phyloP scores from a whole-genome alignment of 1,140 invertebrate genomes.

The Cyphomyrmex costatus region DNA sequence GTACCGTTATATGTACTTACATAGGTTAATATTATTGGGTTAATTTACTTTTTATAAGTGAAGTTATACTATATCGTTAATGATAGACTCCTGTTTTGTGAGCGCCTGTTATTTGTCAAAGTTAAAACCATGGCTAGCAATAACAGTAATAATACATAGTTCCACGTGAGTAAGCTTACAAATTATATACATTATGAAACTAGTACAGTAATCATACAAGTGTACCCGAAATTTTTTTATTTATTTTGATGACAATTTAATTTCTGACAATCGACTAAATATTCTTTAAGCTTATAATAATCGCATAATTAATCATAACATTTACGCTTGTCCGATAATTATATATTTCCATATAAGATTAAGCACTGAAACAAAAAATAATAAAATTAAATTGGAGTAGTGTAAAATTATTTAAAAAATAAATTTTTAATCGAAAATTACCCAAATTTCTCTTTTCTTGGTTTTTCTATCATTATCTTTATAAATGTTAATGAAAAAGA shows the following conservation, averaged over 20 bases:
- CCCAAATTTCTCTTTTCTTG: too few relatives aligned
- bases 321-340: too few relatives aligned
- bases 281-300: not conserved
- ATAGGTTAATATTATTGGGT: not conserved
- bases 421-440: too few relatives aligned
- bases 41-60: not conserved
- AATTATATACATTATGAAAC: slow-evolving; percentile 34
- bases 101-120: slow-evolving; percentile 23
- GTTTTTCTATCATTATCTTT: too few relatives aligned
- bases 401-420: too few relatives aligned
- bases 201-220: not conserved
- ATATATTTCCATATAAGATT: too few relatives aligned
- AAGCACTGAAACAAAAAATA: too few relatives aligned
- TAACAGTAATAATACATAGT: slow-evolving; percentile 37
- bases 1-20: slow-evolving; percentile 21
- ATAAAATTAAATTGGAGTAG: too few relatives aligned
- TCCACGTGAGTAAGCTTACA: not conserved
- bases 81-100: slow-evolving; percentile 11
- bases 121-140: not conserved
- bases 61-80: slow-evolving; percentile 11
- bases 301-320: not conserved
- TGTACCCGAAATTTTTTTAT: not conserved
- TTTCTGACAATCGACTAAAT: not conserved
- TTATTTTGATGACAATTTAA: not conserved
- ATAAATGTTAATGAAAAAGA: too few relatives aligned